These are phyloP conservation scores for Alauda arvensis DNA, from an alignment of 2,797 vertebrate species.

Conservation along the genomic window DNA sequence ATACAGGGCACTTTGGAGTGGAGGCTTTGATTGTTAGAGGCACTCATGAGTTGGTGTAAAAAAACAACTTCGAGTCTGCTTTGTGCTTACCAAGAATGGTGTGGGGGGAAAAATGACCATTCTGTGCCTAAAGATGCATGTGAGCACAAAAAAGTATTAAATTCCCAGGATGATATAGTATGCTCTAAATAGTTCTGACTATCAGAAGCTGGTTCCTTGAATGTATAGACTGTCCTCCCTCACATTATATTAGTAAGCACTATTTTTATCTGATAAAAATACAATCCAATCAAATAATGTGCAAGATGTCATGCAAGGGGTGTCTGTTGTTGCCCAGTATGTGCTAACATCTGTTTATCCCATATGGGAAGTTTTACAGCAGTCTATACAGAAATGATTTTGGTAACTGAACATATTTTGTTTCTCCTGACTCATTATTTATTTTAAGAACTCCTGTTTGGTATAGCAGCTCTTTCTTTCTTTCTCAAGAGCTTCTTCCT, in stretches of 20 bases:
- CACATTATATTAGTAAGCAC: not conserved
- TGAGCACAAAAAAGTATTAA: not conserved
- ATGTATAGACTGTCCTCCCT: not conserved
- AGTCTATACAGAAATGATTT: not conserved
- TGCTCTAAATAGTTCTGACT: not conserved
- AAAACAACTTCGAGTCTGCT: not conserved
- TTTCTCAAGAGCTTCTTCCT: not conserved
- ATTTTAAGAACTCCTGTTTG: constrained; percentile 32
- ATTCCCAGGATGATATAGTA: not conserved
- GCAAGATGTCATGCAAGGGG: not conserved
- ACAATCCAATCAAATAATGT: constrained; percentile 1
- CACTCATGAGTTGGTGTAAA: rapidly evolving
- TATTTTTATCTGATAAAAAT: constrained; percentile 29
- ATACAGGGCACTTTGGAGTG: not conserved
- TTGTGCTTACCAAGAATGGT: not conserved
- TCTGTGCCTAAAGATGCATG: not conserved
- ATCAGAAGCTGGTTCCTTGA: not conserved
- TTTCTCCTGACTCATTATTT: constrained; percentile 46
- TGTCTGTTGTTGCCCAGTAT: constrained; percentile 5
- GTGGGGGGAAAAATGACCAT: not conserved
- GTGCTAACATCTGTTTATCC: constrained; percentile 33
- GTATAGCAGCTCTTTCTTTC: not conserved
- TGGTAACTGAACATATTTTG: constrained; percentile 20
- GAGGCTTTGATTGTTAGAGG: not conserved
- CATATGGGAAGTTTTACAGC: constrained; percentile 30